phyloP scores from a whole-genome alignment of 2,888 invertebrate genomes.

The Allygus modestus region DNA sequence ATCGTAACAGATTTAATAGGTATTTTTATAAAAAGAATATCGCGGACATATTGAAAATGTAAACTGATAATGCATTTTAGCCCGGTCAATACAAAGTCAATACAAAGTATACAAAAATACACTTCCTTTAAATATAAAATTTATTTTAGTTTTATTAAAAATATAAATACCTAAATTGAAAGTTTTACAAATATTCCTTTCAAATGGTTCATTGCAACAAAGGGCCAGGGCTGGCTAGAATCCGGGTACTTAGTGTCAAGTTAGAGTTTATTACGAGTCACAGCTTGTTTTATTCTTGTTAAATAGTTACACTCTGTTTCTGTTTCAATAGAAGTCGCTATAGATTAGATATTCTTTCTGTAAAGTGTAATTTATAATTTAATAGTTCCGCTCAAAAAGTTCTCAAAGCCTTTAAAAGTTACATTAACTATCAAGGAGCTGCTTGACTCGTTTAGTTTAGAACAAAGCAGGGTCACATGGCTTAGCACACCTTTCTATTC shows the following conservation, averaged over 20 bases:
- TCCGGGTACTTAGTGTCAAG: constrained; percentile 28
- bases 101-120: too few species aligned
- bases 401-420: background rate
- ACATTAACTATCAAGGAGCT: constrained; percentile 10
- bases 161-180: too few species aligned
- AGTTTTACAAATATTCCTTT: too few species aligned
- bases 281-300: constrained; percentile 32
- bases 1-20: too few species aligned
- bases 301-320: background rate
- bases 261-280: constrained; percentile 54
- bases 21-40: too few species aligned
- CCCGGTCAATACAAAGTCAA: too few species aligned
- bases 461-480: constrained; percentile 68
- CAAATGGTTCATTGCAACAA: background rate
- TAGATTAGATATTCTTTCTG: constrained; percentile 19
- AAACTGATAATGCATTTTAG: too few species aligned
- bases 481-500: constrained; percentile 66
- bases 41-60: too few species aligned
- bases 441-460: constrained; percentile 58
- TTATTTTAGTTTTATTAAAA: too few species aligned
- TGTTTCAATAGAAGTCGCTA: constrained; percentile 3
- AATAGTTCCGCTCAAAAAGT: constrained; percentile 31
- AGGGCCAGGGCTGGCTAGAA: constrained; percentile 34
- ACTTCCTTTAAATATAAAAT: too few species aligned
- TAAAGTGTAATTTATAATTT: constrained; percentile 37